Conservation (phyloP, 1,140 invertebrate genomes). For the Drosophila lini region DNA sequence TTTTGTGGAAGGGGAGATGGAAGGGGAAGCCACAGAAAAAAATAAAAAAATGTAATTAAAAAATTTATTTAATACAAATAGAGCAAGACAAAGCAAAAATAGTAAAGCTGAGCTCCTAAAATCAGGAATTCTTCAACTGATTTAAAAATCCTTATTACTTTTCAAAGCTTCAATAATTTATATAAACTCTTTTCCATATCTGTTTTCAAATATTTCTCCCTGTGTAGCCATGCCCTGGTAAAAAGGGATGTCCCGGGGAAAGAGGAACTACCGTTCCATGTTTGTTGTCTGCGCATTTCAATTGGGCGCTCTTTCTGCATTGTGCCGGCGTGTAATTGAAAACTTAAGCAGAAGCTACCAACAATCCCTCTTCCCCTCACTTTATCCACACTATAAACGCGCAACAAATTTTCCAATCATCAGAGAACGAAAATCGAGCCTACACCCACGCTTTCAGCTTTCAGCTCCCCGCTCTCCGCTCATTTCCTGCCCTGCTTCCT, state of each 20-base stretch:
- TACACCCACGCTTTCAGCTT: conserved; percentile 1
- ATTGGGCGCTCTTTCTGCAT: conserved; percentile 61
- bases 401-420: conserved; percentile 71
- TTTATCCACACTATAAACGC: conserved; percentile 24
- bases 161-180: too few species aligned
- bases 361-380: neutral
- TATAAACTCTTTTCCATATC: too few species aligned
- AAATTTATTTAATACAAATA: neutral
- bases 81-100: neutral
- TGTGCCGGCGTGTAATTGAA: conserved; percentile 73
- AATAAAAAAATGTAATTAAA: neutral
- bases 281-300: conserved; percentile 73
- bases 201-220: neutral
- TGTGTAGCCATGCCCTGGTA: conserved; percentile 1
- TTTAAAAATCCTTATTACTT: neutral
- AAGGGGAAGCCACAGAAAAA: neutral
- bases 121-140: rapidly evolving
- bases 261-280: conserved; percentile 20
- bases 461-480: neutral
- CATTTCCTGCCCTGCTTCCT: conserved; percentile 44
- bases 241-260: neutral
- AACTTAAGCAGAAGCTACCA: conserved; percentile 63
- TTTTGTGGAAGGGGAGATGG: conserved; percentile 44
- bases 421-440: conserved; percentile 39
- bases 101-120: neutral